phyloP scores from a whole-genome alignment of 2,888 invertebrate genomes.

The Lydus trimaculatus region DNA sequence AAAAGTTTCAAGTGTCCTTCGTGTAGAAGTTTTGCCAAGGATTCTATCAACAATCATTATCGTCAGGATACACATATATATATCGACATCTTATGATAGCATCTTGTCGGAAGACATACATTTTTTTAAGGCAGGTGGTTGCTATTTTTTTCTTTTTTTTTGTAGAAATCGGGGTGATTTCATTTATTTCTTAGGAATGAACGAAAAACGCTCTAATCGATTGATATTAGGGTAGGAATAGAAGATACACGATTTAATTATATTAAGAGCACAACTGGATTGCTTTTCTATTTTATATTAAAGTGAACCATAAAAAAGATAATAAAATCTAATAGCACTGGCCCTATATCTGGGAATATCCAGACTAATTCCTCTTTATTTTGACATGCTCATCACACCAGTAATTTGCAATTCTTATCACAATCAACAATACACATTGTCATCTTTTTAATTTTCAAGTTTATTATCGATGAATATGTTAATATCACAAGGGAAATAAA shows the following conservation, averaged over 20 bases:
- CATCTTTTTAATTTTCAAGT: not conserved
- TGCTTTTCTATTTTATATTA: slow-evolving; percentile 38
- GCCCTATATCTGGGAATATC: not conserved
- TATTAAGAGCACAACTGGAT: slow-evolving; percentile 36
- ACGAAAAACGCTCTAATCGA: not conserved
- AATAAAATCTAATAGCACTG: not conserved
- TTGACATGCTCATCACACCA: not conserved
- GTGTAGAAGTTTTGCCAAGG: not conserved
- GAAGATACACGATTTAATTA: slow-evolving; percentile 37
- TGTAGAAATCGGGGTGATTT: not conserved
- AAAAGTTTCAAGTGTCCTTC: not conserved
- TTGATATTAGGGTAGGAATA: not conserved
- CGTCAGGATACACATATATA: not conserved
- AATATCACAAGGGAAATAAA: slow-evolving; percentile 41
- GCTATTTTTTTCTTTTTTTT: too few species aligned
- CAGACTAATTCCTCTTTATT: not conserved
- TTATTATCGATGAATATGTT: slow-evolving; percentile 28
- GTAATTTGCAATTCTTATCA: not conserved
- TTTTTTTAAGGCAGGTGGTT: too few species aligned
- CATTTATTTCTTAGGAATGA: not conserved
- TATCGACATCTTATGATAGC: not conserved
- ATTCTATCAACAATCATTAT: not conserved
- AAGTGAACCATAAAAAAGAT: slow-evolving; percentile 36
- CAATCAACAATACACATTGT: not conserved
- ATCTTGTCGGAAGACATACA: too few species aligned